A percentile compares a stretch with the other conserved stretches of the same genome.
These are phyloP conservation scores for Cactoblastis cactorum DNA, from an alignment of 2,888 invertebrate genomes.

Conservation along the genomic window DNA sequence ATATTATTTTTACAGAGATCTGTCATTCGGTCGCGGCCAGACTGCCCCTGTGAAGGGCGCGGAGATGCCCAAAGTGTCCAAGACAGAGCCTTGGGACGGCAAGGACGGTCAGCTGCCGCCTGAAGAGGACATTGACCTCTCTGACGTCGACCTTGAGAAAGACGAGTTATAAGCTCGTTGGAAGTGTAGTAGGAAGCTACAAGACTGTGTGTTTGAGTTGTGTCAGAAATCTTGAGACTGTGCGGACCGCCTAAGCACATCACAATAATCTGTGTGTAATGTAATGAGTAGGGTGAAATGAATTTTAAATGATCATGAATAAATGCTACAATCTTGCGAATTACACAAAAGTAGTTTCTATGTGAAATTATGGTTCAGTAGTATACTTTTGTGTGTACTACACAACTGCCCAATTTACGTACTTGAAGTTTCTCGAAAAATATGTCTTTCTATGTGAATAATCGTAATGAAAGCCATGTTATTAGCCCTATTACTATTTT, in stretches of 20 bases:
- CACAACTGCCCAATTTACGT: no score
- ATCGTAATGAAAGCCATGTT: no score
- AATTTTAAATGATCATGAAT: no score
- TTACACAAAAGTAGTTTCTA: no score
- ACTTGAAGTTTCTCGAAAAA: no score
- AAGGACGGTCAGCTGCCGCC: conserved; percentile 92
- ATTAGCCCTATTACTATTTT: no score
- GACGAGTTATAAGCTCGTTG: conserved; percentile 82
- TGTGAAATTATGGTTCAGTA: no score
- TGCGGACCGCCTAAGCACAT: conserved; percentile 1
- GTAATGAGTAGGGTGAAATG: no score
- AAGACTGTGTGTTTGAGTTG: conserved; percentile 19
- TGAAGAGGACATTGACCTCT: conserved; percentile 95
- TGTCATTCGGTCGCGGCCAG: conserved; percentile 95
- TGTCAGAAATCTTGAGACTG: not conserved
- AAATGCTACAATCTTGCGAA: no score
- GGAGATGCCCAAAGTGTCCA: conserved; percentile 84
- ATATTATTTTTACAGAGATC: conserved; percentile 79
- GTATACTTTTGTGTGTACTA: no score
- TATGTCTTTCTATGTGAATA: no score
- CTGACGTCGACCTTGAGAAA: conserved; percentile 91
- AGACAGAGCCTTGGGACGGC: conserved; percentile 93
- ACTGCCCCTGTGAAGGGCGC: conserved; percentile 93
- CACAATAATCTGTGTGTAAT: no score
- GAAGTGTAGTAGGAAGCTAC: not conserved